phyloP scores from a whole-genome alignment of 1,140 invertebrate species.

The Panagrolaimus sp. region DNA sequence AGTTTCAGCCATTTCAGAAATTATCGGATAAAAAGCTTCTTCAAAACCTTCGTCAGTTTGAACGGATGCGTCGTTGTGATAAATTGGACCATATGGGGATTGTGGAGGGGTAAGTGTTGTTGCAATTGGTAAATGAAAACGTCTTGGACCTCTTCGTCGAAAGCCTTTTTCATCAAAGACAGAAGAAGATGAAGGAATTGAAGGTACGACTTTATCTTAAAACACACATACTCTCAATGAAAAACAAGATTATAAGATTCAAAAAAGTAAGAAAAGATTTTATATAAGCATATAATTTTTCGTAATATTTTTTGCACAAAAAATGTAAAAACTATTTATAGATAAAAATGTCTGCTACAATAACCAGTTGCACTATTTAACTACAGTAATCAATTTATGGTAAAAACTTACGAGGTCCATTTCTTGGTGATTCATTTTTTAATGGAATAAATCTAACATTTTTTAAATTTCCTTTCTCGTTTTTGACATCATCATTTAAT shows the following conservation, averaged over 20 bases:
- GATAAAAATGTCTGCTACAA: too few species aligned
- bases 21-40: conserved; percentile 26
- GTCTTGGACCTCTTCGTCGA: not conserved
- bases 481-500: not conserved
- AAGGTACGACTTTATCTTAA: conserved; percentile 3
- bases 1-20: conserved; percentile 26
- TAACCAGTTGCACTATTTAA: too few species aligned
- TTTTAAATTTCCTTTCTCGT: not conserved
- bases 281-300: too few species aligned
- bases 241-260: too few species aligned
- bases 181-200: not conserved
- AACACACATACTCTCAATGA: too few species aligned
- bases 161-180: not conserved
- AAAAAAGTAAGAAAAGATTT: too few species aligned
- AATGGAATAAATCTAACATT: not conserved
- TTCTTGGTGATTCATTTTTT: not conserved
- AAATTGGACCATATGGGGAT: conserved; percentile 1
- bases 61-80: not conserved
- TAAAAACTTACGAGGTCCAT: not conserved
- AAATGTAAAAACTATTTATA: too few species aligned
- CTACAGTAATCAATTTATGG: too few species aligned
- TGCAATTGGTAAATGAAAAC: too few species aligned
- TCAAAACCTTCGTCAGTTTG: conserved; percentile 22
- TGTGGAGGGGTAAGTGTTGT: not conserved
- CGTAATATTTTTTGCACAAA: too few species aligned